phyloP scores from a whole-genome alignment of 2,113 vertebrate genomes.

The Uropsilus gracilis region DNA sequence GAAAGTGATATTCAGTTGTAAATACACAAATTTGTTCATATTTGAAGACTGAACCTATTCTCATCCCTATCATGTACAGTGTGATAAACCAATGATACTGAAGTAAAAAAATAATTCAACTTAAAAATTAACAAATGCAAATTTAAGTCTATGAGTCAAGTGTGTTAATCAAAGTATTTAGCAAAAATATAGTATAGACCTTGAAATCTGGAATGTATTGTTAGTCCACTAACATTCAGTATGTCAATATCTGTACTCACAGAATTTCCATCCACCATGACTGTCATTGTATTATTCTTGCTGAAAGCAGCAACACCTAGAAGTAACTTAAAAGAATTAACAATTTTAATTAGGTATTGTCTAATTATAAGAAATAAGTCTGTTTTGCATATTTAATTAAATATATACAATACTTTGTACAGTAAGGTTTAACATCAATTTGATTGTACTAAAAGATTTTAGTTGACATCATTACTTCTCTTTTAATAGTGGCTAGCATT shows the following conservation, averaged over 20 bases:
- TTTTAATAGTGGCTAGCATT: conserved; percentile 95
- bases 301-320: conserved; percentile 39
- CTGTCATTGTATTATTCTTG: not conserved
- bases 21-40: not conserved
- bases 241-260: accelerated
- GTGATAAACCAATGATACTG: too few relatives aligned
- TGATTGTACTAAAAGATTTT: not conserved
- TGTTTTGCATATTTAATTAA: conserved; percentile 28
- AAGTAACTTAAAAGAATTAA: conserved; percentile 29
- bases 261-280: not conserved
- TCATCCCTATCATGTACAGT: too few relatives aligned
- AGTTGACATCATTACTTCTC: conserved; percentile 59
- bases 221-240: not conserved
- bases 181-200: not conserved
- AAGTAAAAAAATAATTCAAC: too few relatives aligned
- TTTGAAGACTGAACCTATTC: not conserved
- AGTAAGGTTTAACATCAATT: not conserved
- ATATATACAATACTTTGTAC: conserved; percentile 34
- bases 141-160: not conserved
- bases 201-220: not conserved
- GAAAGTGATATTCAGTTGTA: not conserved
- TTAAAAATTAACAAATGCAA: not conserved
- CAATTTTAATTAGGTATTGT: not conserved
- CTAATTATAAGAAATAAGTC: conserved; percentile 16
- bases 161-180: not conserved